Base-by-base conservation (phyloP, 2,113 vertebrate species). In the Cnemophilus loriae region DNA sequence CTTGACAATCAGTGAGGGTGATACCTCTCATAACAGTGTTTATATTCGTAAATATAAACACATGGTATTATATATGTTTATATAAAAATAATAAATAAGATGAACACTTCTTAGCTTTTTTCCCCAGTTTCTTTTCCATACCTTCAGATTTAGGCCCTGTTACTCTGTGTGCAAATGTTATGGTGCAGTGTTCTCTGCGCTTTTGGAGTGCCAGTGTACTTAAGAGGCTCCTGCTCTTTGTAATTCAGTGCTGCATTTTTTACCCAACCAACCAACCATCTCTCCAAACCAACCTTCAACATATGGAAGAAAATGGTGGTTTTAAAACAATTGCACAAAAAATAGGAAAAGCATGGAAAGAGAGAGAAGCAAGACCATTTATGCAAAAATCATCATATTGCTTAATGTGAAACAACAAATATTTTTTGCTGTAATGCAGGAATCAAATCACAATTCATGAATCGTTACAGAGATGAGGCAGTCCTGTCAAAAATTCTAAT, bases 171-270 rank as follows among this genome's bases (percentile, higher is more conserved):
- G 37, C 37, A 76, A 75, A 53, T 13, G 3, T 70, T 3, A 33
- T 1, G 5, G 9, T 23, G 22, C 57, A 22, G 8, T 6, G 8
- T 0, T 2, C 30, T 42, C 42, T 20, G 7, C 53, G 17, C 53
- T 71, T 52, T 46, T 33, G 8, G 16, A 37, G 20, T 18, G 35
- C 33, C 30, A 27, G 0, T 9, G 7, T 7, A 41, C 32, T 1
- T 20, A 35, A 15, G 5, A 53, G 27, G 41, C 33, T 82, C 13
- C 52, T 32, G 19, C 16, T 64, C 12, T 1, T 7, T 11, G n/a
- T 59, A 41, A 53, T 49, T 50, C 56, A 52, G 27, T n/a, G 46
- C 57, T 44, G 35, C 5, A 11, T 26, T 63, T 87, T 42, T 57
- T 53, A 71, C 11, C 30, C 28, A 59, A 14, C 7, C 28, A 59